Base-by-base conservation (phyloP, 2,113 vertebrate species). In the Xiphorhynchus elegans region DNA sequence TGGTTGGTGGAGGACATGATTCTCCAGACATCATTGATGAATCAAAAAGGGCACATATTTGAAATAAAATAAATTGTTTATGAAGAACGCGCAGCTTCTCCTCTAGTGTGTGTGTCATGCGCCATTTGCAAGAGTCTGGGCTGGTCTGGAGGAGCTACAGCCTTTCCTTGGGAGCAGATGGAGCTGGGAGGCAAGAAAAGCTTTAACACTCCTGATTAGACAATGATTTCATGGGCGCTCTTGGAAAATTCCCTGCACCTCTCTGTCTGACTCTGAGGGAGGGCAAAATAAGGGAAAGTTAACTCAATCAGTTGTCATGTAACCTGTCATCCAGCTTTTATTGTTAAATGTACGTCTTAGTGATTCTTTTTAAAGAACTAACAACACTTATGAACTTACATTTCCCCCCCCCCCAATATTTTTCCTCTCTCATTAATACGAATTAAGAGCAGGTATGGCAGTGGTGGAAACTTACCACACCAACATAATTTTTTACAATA, bases 11-110 rank as follows among this genome's bases (percentile, higher is more conserved):
- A 97, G 92, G 90, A 97, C 87, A 40, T 58, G 90, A 89, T 97
- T 93, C 93, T 97, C 91, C 97, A 97, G 92, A 67, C 89, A 35
- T 94, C 88, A 46, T 86, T 94, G 85, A 93, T 96, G 91, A 96
- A 97, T 97, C 92, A 95, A 97, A 93, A 98, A 97, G 97, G 98
- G 97, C 98, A 98, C 97, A 97, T 98, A 93, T 95, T 96, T 95
- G 97, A 95, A 97, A 97, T 96, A 96, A 97, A 98, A 98, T 97
- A 93, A 98, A 97, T 85, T 84, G 96, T 97, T 97, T 91, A 97
- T 97, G 96, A 97, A 93, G 84, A 95, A 95, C 94, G 68, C 19
- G 2, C 40, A 49, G 40, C n/a, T 85, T 83, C 37, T 88, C 15
- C 64, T 84, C 60, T 70, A 9, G 13, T 70, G 19, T 81, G 39